Base-by-base conservation (phyloP, 2,797 vertebrate genomes). In the Smutsia temminckii region DNA sequence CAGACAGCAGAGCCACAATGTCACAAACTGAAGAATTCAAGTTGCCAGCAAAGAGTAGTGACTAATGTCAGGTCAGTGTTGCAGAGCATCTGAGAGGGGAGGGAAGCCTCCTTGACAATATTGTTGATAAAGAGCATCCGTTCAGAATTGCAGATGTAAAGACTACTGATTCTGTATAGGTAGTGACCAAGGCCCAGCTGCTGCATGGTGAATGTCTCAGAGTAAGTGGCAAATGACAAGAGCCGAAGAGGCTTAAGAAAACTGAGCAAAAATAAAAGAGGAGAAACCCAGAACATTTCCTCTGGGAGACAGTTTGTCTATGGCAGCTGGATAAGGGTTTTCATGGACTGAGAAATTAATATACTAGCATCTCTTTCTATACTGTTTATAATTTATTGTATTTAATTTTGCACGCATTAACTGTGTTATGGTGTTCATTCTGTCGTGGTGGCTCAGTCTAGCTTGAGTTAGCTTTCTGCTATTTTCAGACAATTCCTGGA, bases 401-500 rank as follows among this genome's bases (percentile, higher is more conserved):
- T 46, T 91, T 92, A 86, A 80, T 93, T 90, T 85, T 93, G 20
- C 25, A 74, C 63, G 63, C 21, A 57, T 59, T 85, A 42, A 66
- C 37, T 34, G 25, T 21, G 18, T 84, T 77, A 55, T 92, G 25
- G 69, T 77, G 37, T 75, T 79, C 71, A 85, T 88, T 95, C 63
- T 81, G 25, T 63, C 61, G 20, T 55, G 21, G 57, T 66, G 81
- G 29, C 68, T 90, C 20, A 68, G 57, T 68, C 51, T 83, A 68
- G 46, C 34, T 72, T 83, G 49, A 34, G 21, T 72, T 85, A 68
- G 49, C 37, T 75, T 93, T 78, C 63, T 79, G 57, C 72, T 91
- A 40, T 88, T 95, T 95, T 95, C 68, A 79, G 74, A 61, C 7
- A 79, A 46, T 87, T 96, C 72, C 46, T 75, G 13, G 37, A 63